Evolutionary conservation across 1,140 invertebrate species (phyloP).

Genomic region (Diachasmimorpha longicaudata): DNA sequence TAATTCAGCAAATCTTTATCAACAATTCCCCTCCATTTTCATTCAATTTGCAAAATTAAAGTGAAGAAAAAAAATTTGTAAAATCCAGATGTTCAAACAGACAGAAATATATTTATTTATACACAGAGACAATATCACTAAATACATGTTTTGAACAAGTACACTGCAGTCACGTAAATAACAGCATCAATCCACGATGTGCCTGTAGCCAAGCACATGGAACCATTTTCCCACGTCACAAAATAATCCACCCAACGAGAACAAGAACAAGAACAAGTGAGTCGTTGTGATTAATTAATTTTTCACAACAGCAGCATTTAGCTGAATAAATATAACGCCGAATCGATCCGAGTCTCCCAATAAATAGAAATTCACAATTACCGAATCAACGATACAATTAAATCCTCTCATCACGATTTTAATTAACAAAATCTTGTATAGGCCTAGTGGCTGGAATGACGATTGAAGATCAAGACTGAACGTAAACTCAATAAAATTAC

Average conservation of each 20-base stretch:
- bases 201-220: neutral
- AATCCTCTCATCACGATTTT: neutral
- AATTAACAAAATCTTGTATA: neutral
- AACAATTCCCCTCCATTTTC: no score
- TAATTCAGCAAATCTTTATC: no score
- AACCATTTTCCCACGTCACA: neutral
- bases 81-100: neutral
- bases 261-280: no score
- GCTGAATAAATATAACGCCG: neutral
- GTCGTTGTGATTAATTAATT: no score
- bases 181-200: neutral
- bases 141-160: slow-evolving; percentile 16
- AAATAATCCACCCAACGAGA: neutral
- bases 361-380: neutral
- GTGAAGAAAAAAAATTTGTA: no score
- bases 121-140: slow-evolving; percentile 23
- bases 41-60: no score
- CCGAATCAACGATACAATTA: neutral
- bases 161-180: slow-evolving; percentile 15
- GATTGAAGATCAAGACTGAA: neutral
- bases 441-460: slow-evolving; percentile 5
- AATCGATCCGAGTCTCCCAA: neutral
- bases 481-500: neutral
- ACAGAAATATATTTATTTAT: slow-evolving; percentile 13
- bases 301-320: neutral